These are phyloP conservation scores for Drosophila mojavensis DNA, from an alignment of 1,140 invertebrate genomes.

Conservation along the genomic window DNA sequence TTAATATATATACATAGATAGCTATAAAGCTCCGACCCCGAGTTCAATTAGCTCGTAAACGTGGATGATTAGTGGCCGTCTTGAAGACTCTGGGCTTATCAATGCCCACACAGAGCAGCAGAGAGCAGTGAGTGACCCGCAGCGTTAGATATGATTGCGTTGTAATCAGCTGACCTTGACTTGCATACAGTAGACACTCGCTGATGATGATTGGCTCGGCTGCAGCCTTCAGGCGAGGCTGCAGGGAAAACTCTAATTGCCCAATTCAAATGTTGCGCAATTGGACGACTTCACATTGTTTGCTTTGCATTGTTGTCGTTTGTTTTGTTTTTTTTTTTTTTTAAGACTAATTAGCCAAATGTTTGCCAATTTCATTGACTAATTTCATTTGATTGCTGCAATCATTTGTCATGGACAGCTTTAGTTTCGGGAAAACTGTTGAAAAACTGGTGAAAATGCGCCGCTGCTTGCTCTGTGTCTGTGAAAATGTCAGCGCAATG, in stretches of 20 bases:
- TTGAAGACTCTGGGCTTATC: constrained; percentile 26
- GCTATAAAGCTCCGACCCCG: not conserved
- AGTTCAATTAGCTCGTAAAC: constrained; percentile 18
- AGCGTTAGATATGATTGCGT: not conserved
- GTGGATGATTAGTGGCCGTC: constrained; percentile 1
- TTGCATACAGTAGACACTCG: constrained; percentile 24
- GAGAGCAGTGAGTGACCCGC: constrained; percentile 11
- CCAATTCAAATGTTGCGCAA: constrained; percentile 24
- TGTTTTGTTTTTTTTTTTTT: not conserved
- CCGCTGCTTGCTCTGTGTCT: not conserved
- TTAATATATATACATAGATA: not conserved
- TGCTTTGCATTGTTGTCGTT: not conserved
- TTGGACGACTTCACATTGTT: constrained; percentile 4
- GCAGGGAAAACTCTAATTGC: constrained; percentile 15
- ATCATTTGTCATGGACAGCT: constrained; percentile 36
- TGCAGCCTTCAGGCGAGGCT: constrained; percentile 23
- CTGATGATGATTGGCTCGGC: constrained; percentile 10
- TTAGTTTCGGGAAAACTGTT: constrained; percentile 19
- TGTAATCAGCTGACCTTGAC: constrained; percentile 31
- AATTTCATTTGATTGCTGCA: constrained; percentile 30
- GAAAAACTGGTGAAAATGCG: constrained; percentile 24
- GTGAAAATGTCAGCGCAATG: constrained; percentile 33
- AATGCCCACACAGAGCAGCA: not conserved
- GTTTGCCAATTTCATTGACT: constrained; percentile 14
- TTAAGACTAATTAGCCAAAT: constrained; percentile 36